Base-by-base conservation (phyloP, 2,113 vertebrate genomes). In the Alosa alosa region DNA sequence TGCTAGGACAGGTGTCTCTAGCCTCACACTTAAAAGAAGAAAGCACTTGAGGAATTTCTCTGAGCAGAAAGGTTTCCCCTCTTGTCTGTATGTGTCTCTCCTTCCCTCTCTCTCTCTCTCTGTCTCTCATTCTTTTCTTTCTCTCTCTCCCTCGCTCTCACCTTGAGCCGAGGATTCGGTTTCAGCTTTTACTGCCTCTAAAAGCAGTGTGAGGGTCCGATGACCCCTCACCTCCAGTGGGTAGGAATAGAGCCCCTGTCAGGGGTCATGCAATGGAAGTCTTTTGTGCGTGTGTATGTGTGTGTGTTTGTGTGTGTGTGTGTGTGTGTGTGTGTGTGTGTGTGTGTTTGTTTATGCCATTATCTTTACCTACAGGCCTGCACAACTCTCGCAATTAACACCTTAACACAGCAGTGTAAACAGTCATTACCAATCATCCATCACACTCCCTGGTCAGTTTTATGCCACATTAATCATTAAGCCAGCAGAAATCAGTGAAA, bases 91-190 rank as follows among this genome's bases (percentile, higher is more conserved):
- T 81, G 50, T 47, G 82, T 68, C 86, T 81, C 49, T 85, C 60
- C 82, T 0, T 72, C n/a, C 20, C 83, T 31, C 84, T 68, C 31
- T 75, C 47, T 83, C 44, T 5, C 60, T 75, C 72, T 83, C 15
- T 47, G 36, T 82, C 52, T 87, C 89, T 94, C 91, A 94, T 47
- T 60, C 41, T 72, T 31, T 72, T 13, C 10, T 31, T 13, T 36
- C 25, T 22, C 17, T 31, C 49, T 7, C 82, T 82, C 72, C 83
- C 20, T 47, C 39, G 81, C 57, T 87, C 89, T 94, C 91, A 95
- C 95, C 95, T 95, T 95, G 94, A 95, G 92, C 92, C 90, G 88
- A 93, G 93, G 91, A 93, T 95, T 93, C 92, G 91, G 94, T 95
- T 94, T 93, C 93, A 94, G 88, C 83, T 92, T 94, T 94, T 94